Conservation (phyloP, 2,888 invertebrate genomes). For the Corbicula japonica region DNA sequence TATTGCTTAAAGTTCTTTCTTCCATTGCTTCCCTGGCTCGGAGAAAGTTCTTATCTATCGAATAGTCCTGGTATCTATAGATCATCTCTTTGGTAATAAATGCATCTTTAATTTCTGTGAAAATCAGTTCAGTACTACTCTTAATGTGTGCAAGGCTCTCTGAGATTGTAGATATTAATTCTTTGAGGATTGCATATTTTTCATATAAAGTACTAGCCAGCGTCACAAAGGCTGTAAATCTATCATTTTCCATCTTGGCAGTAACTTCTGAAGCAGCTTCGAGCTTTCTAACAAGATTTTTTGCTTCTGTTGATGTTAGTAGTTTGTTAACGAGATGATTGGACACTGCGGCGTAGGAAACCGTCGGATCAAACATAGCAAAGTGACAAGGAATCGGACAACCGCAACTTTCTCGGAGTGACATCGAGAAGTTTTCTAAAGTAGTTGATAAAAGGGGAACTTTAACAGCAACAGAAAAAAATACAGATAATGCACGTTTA, state of each 20-base stretch:
- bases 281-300: slow-evolving; percentile 55
- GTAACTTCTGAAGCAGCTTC: slow-evolving; percentile 69
- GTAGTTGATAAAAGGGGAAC: no score
- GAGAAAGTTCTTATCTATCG: slow-evolving; percentile 73
- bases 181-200: slow-evolving; percentile 46
- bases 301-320: slow-evolving; percentile 55
- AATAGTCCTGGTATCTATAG: slow-evolving; percentile 70
- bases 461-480: no score
- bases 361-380: slow-evolving; percentile 74
- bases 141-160: slow-evolving; percentile 59
- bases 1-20: slow-evolving; percentile 70
- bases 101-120: slow-evolving; percentile 41
- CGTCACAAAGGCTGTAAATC: slow-evolving; percentile 38
- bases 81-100: slow-evolving; percentile 65
- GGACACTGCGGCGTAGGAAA: slow-evolving; percentile 80
- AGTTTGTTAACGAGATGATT: slow-evolving; percentile 70
- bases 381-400: slow-evolving; percentile 80
- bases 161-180: slow-evolving; percentile 52
- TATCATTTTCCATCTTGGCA: slow-evolving; percentile 67
- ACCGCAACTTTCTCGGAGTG: slow-evolving; percentile 59
- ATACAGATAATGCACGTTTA: no score
- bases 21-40: slow-evolving; percentile 75
- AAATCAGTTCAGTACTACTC: slow-evolving; percentile 37
- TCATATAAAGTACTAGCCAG: slow-evolving; percentile 43
- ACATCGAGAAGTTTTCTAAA: slow-evolving; percentile 37